phyloP scores from a whole-genome alignment of 1,140 invertebrate genomes.

The Hycleus phaleratus region DNA sequence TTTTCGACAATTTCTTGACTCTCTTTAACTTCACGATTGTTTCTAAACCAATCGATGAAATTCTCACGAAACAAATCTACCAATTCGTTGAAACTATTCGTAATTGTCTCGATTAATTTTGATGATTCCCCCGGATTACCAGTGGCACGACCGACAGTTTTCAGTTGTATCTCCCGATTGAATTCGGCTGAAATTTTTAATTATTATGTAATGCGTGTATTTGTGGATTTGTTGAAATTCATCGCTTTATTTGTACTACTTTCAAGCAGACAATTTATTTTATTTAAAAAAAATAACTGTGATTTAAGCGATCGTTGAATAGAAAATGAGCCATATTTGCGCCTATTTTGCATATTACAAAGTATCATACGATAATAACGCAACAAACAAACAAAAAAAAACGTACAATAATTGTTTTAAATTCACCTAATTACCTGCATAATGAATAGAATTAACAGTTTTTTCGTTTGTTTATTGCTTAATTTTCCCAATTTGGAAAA shows the following conservation, averaged over 20 bases:
- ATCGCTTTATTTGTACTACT: constrained; percentile 1
- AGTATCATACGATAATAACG: too few relatives aligned
- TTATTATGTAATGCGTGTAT: constrained; percentile 2
- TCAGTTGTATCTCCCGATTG: constrained; percentile 13
- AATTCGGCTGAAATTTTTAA: constrained; percentile 28
- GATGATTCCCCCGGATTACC: constrained; percentile 23
- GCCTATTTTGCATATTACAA: background rate
- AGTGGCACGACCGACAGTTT: constrained; percentile 8
- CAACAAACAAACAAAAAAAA: too few relatives aligned
- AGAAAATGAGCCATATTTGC: background rate
- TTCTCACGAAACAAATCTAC: constrained; percentile 31
- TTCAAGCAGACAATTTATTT: background rate
- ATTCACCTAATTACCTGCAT: too few relatives aligned
- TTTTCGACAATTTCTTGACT: constrained; percentile 27
- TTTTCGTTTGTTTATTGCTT: too few relatives aligned
- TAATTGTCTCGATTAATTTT: constrained; percentile 24
- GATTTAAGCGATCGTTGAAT: too few relatives aligned
- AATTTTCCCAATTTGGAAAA: too few relatives aligned
- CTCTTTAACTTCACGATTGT: constrained; percentile 35
- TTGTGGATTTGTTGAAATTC: constrained; percentile 1
- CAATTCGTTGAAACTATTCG: constrained; percentile 26
- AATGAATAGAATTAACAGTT: too few relatives aligned
- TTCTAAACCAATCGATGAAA: constrained; percentile 38
- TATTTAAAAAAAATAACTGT: too few relatives aligned
- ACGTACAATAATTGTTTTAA: too few relatives aligned